Base-by-base conservation (phyloP, 2,113 vertebrate species). In the Passer montanus region DNA sequence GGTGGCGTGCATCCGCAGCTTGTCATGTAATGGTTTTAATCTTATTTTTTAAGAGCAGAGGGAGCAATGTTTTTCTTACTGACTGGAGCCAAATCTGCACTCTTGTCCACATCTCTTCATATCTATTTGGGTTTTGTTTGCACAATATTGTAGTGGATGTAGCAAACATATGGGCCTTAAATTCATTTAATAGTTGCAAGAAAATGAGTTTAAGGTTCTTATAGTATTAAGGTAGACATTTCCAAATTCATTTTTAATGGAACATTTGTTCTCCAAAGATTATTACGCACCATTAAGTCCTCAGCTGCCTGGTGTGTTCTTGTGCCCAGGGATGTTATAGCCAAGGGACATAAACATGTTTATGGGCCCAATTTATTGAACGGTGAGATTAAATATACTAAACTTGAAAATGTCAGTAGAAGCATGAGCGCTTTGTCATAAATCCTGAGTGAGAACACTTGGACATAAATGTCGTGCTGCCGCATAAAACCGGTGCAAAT, bases 131-230 rank as follows among this genome's bases (percentile, higher is more conserved):
- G 74, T 91, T 94, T 93, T 94, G 86, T 96, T 96, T 96, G 85
- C 64, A 87, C 88, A 91, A 62, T 90, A 58, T 90, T 92, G 52
- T 81, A 46, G 85, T 64, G 83, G 64, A 64, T 96, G 52, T 75
- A 56, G 56, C 0, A 0, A 94, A 82, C 94, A 86, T 93, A 94
- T 84, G 89, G 83, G 83, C 58, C 73, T 96, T 94, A 79, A 89
- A 94, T 84, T 89, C 58, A 19, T 92, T 89, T 96, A 90, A 92
- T 92, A 92, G 89, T 78, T 78, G 33, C 64, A 89, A 87, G 93
- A 95, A 95, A 96, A 95, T 87, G 66, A 92, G 66, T 96, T 94
- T 96, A 94, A 94, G 79, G 88, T 93, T 95, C 93, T 95, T 96
- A 87, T 0, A 62, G 60, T 78, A 90, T 94, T 95, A 95, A 92